Percentiles rank a stretch among this genome's conserved stretches.
These are phyloP conservation scores for Scrobipalpa costella DNA, from an alignment of 2,888 invertebrate species.

Conservation along the genomic window DNA sequence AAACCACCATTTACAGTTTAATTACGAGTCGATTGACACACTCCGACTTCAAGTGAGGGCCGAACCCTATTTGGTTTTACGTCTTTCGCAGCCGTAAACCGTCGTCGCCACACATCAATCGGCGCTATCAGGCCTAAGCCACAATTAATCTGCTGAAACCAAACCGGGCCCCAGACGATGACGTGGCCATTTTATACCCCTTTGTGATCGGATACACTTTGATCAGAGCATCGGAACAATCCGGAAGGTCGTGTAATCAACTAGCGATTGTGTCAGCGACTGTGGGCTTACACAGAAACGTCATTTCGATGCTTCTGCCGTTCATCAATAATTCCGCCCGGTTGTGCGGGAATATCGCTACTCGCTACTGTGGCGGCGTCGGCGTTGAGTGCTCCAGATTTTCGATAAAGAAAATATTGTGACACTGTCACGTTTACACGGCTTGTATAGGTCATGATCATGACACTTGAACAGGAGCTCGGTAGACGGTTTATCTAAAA, in stretches of 20 bases:
- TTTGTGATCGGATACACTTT: constrained; percentile 72
- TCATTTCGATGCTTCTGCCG: constrained; percentile 35
- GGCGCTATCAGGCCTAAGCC: constrained; percentile 44
- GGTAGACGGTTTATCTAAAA: no score
- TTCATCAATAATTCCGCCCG: constrained; percentile 39
- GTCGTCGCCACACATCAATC: constrained; percentile 27
- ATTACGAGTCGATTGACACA: constrained; percentile 19
- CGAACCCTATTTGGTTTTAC: constrained; percentile 29
- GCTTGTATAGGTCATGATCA: neutral
- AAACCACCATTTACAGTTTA: constrained; percentile 7
- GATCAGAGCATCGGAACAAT: constrained; percentile 56
- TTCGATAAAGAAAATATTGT: neutral
- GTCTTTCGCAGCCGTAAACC: constrained; percentile 22
- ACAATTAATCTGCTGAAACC: constrained; percentile 59
- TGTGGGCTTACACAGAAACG: constrained; percentile 44
- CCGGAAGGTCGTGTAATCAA: constrained; percentile 63
- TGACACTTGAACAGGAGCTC: no score
- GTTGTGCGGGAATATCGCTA: constrained; percentile 16
- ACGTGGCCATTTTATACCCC: constrained; percentile 68
- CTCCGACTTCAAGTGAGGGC: neutral
- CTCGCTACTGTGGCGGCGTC: neutral
- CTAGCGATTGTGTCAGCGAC: constrained; percentile 55
- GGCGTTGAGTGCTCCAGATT: neutral
- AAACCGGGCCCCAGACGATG: constrained; percentile 51
- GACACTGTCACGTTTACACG: neutral